phyloP scores from a whole-genome alignment of 2,797 vertebrate species.

The Eurystomus glaucurus region DNA sequence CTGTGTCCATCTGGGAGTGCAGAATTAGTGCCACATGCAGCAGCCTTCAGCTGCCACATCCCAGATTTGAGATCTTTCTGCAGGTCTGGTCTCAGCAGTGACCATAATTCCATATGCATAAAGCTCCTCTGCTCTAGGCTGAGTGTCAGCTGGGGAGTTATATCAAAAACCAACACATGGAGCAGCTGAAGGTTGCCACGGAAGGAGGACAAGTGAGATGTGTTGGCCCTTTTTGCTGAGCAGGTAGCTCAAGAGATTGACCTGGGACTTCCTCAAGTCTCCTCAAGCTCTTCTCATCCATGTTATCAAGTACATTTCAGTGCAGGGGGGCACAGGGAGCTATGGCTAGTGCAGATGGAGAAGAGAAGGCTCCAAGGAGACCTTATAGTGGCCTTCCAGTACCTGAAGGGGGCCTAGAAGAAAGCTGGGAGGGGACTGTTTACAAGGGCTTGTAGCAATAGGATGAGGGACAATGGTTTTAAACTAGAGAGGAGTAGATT shows the following conservation, averaged over 20 bases:
- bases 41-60: background rate
- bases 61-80: background rate
- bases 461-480: too few relatives aligned
- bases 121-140: background rate
- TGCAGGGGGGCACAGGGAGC: background rate
- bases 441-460: too few relatives aligned
- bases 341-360: background rate
- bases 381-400: too few relatives aligned
- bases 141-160: background rate
- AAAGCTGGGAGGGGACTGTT: too few relatives aligned
- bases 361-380: background rate
- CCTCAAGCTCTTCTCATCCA: fast-evolving
- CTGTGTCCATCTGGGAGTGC: background rate
- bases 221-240: fast-evolving
- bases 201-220: fast-evolving
- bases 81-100: background rate
- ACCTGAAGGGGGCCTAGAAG: too few relatives aligned
- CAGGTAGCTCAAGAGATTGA: background rate
- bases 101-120: fast-evolving
- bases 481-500: too few relatives aligned
- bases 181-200: background rate
- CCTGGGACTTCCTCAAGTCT: background rate
- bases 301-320: background rate
- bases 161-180: background rate
- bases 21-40: background rate